Evolutionary conservation across 2,797 vertebrate species (phyloP).

Genomic region (Crenichthys baileyi): DNA sequence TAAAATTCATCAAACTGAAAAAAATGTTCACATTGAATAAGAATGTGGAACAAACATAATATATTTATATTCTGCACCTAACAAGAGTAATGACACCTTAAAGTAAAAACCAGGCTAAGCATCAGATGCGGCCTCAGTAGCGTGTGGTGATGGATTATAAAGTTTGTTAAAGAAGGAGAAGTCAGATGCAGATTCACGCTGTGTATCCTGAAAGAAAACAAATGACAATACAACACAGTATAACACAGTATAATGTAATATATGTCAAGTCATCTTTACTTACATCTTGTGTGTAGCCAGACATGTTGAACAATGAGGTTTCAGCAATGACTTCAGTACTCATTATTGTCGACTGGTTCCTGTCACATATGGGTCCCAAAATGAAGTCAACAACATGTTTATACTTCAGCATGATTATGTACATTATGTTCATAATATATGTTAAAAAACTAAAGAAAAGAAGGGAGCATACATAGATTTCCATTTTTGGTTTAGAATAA

Average conservation of each 20-base stretch:
- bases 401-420: not conserved
- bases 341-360: conserved; percentile 14
- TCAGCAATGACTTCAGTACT: conserved; percentile 15
- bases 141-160: conserved; percentile 12
- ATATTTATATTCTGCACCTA: conserved; percentile 12
- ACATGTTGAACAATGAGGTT: conserved; percentile 37
- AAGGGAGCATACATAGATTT: conserved; percentile 51
- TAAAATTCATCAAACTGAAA: not conserved
- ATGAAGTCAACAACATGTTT: not conserved
- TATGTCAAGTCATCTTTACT: conserved; percentile 27
- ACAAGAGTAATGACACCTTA: conserved; percentile 1
- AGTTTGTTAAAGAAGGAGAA: conserved; percentile 59
- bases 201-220: conserved; percentile 44
- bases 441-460: not conserved
- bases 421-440: not conserved
- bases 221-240: not conserved
- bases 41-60: conserved; percentile 4
- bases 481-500: conserved; percentile 45
- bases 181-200: conserved; percentile 23
- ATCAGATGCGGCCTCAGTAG: not conserved
- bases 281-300: conserved; percentile 49
- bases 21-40: not conserved
- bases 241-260: not conserved
- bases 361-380: conserved; percentile 32
- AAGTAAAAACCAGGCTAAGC: conserved; percentile 36